Base-by-base conservation (phyloP, 2,888 invertebrate genomes). In the Folsomia candida region DNA sequence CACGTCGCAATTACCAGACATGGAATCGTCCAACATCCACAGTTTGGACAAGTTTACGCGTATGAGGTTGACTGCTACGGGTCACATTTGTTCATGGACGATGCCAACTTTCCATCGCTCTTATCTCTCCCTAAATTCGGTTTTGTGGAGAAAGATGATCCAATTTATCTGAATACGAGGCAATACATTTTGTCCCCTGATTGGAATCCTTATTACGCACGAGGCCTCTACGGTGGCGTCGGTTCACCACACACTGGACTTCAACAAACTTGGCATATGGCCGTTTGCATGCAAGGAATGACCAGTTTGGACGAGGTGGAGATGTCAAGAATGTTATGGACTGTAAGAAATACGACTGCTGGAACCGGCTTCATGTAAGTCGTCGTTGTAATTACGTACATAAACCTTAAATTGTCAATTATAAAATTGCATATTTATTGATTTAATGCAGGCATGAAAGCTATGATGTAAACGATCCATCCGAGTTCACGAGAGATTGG, bases 51-150 rank as follows among this genome's bases (percentile, higher is more conserved):
- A n/a, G 78, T 78, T 0, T 78, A 74, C 63, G 78, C 78, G 14
- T 78, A 71, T 68, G 78, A 78, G 69, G 76, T 78, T 0, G 78
- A 78, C 67, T 76, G 78, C 54, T 78, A 73, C 54, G 78, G 76
- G 18, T 76, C 75, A 11, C 76, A 74, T 62, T 60, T 76, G 22
- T 76, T 78, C 26, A 77, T 77, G 76, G 78, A 78, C 61, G 78
- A 78, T 61, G 75, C 76, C 1, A 78, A 78, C 64, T 78, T 78
- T 59, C 78, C 78, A 2, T 74, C 73, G 2, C 51, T 78, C 18
- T 71, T 78, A 1, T 73, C 76, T 51, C 70, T 78, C 28, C 74
- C 78, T 3, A 73, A 71, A 63, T 78, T 77, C 37, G 75, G 74
- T 3, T 78, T 74, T 60, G 73, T 76, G 0, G 1, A 37, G 11